Conservation (phyloP, 2,888 invertebrate genomes). For the Brachynemurus nebulosus region DNA sequence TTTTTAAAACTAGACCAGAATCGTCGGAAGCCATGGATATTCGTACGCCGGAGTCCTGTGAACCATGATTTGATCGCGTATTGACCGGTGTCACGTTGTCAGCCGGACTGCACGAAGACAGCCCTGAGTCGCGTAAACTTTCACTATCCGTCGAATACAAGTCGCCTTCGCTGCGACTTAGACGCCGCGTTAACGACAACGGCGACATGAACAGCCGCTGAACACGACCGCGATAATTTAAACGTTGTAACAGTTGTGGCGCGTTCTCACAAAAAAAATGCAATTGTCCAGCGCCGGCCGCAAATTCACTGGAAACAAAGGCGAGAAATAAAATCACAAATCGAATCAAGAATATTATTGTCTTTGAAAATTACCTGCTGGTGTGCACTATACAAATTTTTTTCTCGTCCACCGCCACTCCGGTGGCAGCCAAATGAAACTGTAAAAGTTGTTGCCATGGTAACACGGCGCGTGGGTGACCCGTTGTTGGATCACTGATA, state of each 20-base stretch:
- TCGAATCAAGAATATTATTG: background rate
- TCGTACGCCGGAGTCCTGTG: slow-evolving; percentile 29
- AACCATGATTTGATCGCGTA: slow-evolving; percentile 25
- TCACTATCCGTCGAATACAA: slow-evolving; percentile 18
- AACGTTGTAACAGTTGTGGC: slow-evolving; percentile 30
- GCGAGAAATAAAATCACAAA: background rate
- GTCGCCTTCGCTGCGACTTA: slow-evolving; percentile 39
- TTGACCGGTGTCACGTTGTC: slow-evolving; percentile 24
- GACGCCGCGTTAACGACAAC: slow-evolving; percentile 20
- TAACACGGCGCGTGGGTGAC: slow-evolving; percentile 35
- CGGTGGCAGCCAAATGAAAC: slow-evolving; percentile 37
- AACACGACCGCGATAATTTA: slow-evolving; percentile 33
- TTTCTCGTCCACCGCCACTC: slow-evolving; percentile 38
- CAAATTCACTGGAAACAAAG: slow-evolving; percentile 32
- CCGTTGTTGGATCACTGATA: slow-evolving; percentile 38
- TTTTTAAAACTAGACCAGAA: slow-evolving; percentile 24
- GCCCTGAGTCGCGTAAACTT: slow-evolving; percentile 18
- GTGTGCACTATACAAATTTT: slow-evolving; percentile 45
- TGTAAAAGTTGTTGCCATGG: slow-evolving; percentile 47
- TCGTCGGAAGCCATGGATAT: slow-evolving; percentile 29
- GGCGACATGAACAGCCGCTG: slow-evolving; percentile 21
- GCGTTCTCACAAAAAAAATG: slow-evolving; percentile 36
- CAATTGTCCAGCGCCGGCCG: slow-evolving; percentile 37
- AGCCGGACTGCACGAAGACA: slow-evolving; percentile 6
- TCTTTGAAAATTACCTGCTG: slow-evolving; percentile 34